These are phyloP conservation scores for Rhizomys pruinosus DNA, from an alignment of 2,113 vertebrate species.

Conservation along the genomic window DNA sequence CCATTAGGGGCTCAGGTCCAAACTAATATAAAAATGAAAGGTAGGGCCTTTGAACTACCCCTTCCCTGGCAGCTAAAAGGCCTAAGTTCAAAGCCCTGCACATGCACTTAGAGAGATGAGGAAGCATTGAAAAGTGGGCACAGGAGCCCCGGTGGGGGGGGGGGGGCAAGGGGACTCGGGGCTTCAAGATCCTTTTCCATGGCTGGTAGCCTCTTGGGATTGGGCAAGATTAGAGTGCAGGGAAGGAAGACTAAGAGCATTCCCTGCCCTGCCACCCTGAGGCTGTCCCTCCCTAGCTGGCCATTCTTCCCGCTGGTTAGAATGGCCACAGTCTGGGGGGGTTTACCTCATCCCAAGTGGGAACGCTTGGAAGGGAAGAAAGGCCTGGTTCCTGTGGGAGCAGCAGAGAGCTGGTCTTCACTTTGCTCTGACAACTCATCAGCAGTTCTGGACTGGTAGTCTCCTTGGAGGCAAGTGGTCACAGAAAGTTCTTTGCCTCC, in stretches of 20 bases:
- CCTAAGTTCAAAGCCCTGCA: background rate
- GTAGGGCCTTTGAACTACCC: background rate
- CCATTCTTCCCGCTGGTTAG: background rate
- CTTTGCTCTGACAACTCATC: background rate
- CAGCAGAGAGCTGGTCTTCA: background rate
- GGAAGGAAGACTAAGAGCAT: background rate
- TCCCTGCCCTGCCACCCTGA: background rate
- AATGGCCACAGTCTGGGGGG: background rate
- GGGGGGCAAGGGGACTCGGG: constrained; percentile 41
- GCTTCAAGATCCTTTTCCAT: background rate
- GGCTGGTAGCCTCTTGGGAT: background rate
- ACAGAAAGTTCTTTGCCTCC: background rate
- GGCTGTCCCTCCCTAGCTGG: no score
- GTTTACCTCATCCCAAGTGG: background rate
- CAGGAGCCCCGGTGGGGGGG: constrained; percentile 21
- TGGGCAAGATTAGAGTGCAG: background rate
- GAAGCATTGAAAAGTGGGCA: background rate
- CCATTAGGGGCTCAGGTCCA: background rate
- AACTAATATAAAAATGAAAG: background rate
- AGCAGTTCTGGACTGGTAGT: background rate
- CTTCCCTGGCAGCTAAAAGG: background rate
- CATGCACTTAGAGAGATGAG: background rate
- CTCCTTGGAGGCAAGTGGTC: background rate
- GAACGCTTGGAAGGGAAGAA: background rate
- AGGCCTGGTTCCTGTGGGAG: background rate